A percentile compares a stretch with the other conserved stretches of the same genome.
These are phyloP conservation scores for Phoxinus dragarum DNA, from an alignment of 2,797 vertebrate species.

Conservation along the genomic window DNA sequence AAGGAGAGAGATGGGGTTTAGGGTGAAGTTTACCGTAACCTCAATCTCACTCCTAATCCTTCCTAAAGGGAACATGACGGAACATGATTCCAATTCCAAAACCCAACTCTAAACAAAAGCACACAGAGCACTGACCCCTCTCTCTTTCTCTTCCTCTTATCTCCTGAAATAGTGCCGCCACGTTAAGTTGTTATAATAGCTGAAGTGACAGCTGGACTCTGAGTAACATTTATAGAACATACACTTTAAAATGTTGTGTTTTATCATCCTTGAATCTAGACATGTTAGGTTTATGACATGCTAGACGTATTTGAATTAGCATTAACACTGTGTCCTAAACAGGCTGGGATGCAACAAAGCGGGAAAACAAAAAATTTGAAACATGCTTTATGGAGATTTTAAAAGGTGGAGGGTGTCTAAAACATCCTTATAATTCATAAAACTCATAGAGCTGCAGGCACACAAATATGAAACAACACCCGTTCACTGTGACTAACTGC, in stretches of 20 bases:
- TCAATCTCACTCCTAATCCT: conserved; percentile 65
- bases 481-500: background rate
- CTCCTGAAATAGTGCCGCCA: background rate
- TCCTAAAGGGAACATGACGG: conserved; percentile 63
- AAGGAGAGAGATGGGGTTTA: conserved; percentile 57
- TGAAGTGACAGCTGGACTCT: background rate
- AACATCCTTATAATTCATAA: background rate
- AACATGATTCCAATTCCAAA: conserved; percentile 63
- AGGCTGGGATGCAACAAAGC: background rate
- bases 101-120: conserved; percentile 58
- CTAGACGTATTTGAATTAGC: background rate
- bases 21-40: conserved; percentile 65
- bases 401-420: background rate
- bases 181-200: conserved; percentile 29
- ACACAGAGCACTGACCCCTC: conserved; percentile 40
- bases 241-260: background rate
- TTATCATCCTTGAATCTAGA: background rate
- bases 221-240: conserved; percentile 17
- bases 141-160: conserved; percentile 10
- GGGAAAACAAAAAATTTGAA: background rate
- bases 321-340: background rate
- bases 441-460: background rate
- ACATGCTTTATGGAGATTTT: background rate
- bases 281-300: background rate
- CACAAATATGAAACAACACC: background rate